Conservation (phyloP, 2,888 invertebrate genomes). For the Hypselothyrea guttata region DNA sequence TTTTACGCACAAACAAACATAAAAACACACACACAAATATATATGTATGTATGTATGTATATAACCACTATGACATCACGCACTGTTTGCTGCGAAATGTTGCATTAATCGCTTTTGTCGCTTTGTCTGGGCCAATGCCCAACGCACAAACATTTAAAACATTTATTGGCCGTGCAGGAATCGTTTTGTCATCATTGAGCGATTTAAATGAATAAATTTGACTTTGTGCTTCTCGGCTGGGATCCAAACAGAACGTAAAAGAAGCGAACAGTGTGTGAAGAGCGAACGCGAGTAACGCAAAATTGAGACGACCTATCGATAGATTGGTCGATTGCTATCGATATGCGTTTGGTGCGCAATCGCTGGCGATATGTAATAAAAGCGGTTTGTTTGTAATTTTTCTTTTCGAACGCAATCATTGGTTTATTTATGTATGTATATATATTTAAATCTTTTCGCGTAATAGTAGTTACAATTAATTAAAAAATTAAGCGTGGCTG, state of each 20-base stretch:
- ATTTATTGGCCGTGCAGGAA: slow-evolving; percentile 18
- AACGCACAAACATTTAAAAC: slow-evolving; percentile 10
- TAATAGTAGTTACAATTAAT: slow-evolving; percentile 74
- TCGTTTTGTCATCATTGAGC: slow-evolving; percentile 10
- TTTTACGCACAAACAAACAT: slow-evolving; percentile 13
- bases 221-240: slow-evolving; percentile 34
- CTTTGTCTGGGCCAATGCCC: slow-evolving; percentile 4
- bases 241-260: slow-evolving; percentile 46
- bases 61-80: slow-evolving; percentile 63
- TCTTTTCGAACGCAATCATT: slow-evolving; percentile 29
- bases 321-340: slow-evolving; percentile 3
- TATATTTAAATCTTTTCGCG: slow-evolving; percentile 68
- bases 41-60: slow-evolving; percentile 12
- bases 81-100: slow-evolving; percentile 28
- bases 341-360: slow-evolving; percentile 3
- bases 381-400: slow-evolving; percentile 1
- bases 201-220: slow-evolving; percentile 24
- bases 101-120: slow-evolving; percentile 10
- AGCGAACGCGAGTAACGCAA: slow-evolving; percentile 1
- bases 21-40: slow-evolving; percentile 15
- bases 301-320: too few species aligned
- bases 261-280: slow-evolving; percentile 25
- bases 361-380: slow-evolving; percentile 6
- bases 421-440: slow-evolving; percentile 38
- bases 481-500: slow-evolving; percentile 74